Conservation (phyloP, 2,113 vertebrate genomes). For the Rhabdomys dilectus region DNA sequence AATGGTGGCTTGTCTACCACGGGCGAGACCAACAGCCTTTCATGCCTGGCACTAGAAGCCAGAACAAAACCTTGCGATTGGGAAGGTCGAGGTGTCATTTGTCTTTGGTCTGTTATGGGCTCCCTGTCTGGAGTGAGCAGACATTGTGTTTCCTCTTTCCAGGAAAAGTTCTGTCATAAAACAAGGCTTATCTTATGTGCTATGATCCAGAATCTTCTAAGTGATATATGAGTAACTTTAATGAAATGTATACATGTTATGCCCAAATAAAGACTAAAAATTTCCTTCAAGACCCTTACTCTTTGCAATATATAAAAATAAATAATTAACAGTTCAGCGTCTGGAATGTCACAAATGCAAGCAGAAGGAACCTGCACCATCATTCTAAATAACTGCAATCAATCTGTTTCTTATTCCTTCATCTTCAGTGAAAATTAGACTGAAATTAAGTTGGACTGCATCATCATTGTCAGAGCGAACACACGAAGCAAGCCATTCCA, state of each 20-base stretch:
- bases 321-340: conserved; percentile 55
- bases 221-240: neutral
- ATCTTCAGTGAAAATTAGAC: neutral
- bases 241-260: conserved; percentile 34
- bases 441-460: neutral
- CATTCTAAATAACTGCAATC: neutral
- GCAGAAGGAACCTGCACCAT: neutral
- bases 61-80: neutral
- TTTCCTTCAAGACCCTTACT: conserved; percentile 62
- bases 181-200: neutral
- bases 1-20: neutral
- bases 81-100: neutral
- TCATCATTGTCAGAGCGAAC: neutral
- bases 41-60: neutral
- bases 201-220: neutral
- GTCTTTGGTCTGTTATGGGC: neutral
- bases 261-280: neutral
- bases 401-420: neutral
- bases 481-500: neutral
- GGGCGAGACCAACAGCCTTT: neutral
- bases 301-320: conserved; percentile 67
- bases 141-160: neutral
- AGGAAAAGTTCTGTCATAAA: neutral
- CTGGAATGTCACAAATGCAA: neutral
- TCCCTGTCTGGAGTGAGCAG: neutral